These are phyloP conservation scores for Paguma larvata DNA, from an alignment of 2,797 vertebrate genomes.

Conservation along the genomic window DNA sequence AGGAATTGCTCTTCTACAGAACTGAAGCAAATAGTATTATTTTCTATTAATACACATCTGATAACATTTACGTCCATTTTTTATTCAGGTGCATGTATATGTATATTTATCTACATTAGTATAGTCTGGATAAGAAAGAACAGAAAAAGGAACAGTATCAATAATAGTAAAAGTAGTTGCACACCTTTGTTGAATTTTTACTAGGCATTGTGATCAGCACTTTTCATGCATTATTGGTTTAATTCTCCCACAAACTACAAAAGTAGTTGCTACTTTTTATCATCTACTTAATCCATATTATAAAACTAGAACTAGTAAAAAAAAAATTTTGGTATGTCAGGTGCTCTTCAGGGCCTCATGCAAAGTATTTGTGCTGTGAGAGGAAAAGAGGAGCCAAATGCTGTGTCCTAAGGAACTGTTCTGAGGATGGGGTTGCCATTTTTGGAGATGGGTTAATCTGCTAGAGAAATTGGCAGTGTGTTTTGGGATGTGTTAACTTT, in stretches of 20 bases:
- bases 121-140: neutral
- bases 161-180: conserved; percentile 11
- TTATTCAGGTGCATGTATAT: neutral
- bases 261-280: neutral
- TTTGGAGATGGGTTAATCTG: neutral
- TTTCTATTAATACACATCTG: neutral
- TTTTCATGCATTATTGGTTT: conserved; percentile 20
- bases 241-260: neutral
- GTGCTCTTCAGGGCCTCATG: neutral
- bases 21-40: neutral
- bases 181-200: conserved; percentile 12
- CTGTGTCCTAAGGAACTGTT: neutral
- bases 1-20: neutral
- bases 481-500: neutral
- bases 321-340: neutral
- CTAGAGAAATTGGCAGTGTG: neutral
- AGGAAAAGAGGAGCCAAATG: neutral
- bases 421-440: neutral
- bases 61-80: conserved; percentile 9
- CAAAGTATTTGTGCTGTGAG: neutral
- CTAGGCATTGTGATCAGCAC: neutral
- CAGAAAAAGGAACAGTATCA: neutral
- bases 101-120: neutral
- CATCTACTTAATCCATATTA: conserved; percentile 3
- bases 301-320: neutral